Conservation (phyloP, 2,888 invertebrate species). For the Melanchra persicariae region DNA sequence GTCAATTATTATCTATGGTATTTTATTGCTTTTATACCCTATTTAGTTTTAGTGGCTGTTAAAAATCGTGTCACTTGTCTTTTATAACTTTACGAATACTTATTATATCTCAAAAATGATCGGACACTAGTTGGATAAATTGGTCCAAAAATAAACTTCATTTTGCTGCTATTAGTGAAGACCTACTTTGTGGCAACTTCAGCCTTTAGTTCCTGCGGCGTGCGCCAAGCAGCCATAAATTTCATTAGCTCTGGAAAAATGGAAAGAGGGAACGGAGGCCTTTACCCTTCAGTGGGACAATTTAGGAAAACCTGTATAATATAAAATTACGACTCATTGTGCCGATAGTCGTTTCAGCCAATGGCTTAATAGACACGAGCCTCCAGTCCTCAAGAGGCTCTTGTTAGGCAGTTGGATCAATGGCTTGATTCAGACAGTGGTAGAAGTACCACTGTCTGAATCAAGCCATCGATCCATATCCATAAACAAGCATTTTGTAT, state of each 20-base stretch:
- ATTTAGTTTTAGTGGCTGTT: neutral
- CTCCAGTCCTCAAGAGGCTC: too few species aligned
- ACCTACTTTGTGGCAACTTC: neutral
- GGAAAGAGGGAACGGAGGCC: neutral
- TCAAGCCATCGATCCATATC: too few species aligned
- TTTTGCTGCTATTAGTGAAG: neutral
- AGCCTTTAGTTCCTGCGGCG: neutral
- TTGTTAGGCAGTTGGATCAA: too few species aligned
- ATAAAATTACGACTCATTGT: too few species aligned
- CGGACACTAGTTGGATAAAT: too few species aligned
- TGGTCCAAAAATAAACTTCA: neutral
- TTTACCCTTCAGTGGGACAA: neutral
- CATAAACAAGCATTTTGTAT: too few species aligned
- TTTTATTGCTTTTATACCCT: neutral
- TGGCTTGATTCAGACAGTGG: too few species aligned
- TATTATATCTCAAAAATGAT: too few species aligned
- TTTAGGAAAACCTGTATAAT: neutral
- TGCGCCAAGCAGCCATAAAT: neutral
- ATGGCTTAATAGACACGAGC: too few species aligned
- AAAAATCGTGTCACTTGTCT: neutral
- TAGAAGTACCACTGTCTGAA: too few species aligned
- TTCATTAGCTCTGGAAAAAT: neutral
- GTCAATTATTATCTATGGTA: neutral
- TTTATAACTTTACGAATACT: too few species aligned
- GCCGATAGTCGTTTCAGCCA: too few species aligned